phyloP scores from a whole-genome alignment of 1,140 invertebrate genomes.

The Danaus melanippus region DNA sequence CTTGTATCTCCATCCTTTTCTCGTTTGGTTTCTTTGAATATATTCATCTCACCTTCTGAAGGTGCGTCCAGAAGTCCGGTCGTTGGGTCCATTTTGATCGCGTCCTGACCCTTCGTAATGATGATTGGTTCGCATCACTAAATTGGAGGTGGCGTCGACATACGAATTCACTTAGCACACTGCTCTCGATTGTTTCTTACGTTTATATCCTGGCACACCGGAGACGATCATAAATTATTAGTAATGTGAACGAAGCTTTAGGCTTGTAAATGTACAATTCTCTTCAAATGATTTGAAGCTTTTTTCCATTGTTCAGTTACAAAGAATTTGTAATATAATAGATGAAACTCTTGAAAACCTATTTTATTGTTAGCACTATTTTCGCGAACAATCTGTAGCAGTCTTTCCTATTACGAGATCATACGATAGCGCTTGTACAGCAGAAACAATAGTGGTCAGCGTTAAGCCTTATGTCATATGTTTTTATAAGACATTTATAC shows the following conservation, averaged over 20 bases:
- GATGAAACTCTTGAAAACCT: too few species aligned
- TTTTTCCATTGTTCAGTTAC: background rate
- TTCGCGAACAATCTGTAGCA: too few species aligned
- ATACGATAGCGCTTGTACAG: too few species aligned
- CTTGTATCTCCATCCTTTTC: conserved; percentile 27
- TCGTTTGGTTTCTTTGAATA: conserved; percentile 9
- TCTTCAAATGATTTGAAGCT: too few species aligned
- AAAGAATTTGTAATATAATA: background rate
- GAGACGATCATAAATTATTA: conserved; percentile 22
- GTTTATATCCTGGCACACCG: conserved; percentile 21
- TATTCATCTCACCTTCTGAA: conserved; percentile 33
- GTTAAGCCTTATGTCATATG: too few species aligned
- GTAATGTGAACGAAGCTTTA: too few species aligned
- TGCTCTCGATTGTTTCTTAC: conserved; percentile 21
- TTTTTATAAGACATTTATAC: too few species aligned
- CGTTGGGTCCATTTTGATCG: conserved; percentile 45
- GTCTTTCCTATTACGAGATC: too few species aligned
- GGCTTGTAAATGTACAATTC: too few species aligned
- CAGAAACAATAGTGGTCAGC: too few species aligned
- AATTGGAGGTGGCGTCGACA: conserved; percentile 57
- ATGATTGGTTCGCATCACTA: conserved; percentile 55
- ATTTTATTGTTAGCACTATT: too few species aligned
- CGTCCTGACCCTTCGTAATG: conserved; percentile 50
- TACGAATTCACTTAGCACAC: conserved; percentile 60
- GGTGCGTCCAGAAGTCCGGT: conserved; percentile 39